Base-by-base conservation (phyloP, 2,888 invertebrate genomes). In the Troilus luridus region DNA sequence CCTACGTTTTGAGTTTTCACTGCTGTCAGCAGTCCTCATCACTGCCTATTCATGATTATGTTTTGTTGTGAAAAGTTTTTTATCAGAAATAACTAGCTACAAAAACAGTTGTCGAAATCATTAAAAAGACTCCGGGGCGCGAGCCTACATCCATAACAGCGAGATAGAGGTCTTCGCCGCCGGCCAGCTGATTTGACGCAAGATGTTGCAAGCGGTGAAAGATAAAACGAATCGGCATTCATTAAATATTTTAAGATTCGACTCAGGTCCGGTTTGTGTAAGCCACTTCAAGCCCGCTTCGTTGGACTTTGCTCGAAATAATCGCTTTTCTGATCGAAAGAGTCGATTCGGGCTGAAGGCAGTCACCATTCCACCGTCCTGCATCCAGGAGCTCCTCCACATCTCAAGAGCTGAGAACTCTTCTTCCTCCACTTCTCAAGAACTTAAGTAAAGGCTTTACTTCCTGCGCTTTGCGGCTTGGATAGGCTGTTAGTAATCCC, bases 211-310 rank as follows among this genome's bases (percentile, higher is more conserved):
- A n/a, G 72, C 72, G 72, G 72, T 41, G 72, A 41, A 85, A 56
- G 85, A 85, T 54, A 85, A 58, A 85, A 85, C 85, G 56, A 85
- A 85, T 85, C 85, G 85, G n/a, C 56, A 56, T 85, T 85, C 56
- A 85, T 85, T 85, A 85, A 85, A 85, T 58, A 85, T 85, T 85
- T 85, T 85, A 56, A 56, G 85, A 85, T 85, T 85, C n/a, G 85
- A 54, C 85, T 56, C 85, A 85, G 85, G n/a, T 56, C 41, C 56
- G 85, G 54, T 85, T 85, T 85, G 85, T n/a, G 85, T n/a, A 85
- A 81, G 81, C 81, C 54, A n/a, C 81, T 54, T 5, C 21, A 21
- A 56, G 56, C 11, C 21, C 27, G 85, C 56, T 21, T 56, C 85
- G 85, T 85, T 11, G 85, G 56, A 21, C 85, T 56, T 85, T 85